These are phyloP conservation scores for Phytoseiulus persimilis DNA, from an alignment of 2,888 invertebrate species.

Conservation along the genomic window DNA sequence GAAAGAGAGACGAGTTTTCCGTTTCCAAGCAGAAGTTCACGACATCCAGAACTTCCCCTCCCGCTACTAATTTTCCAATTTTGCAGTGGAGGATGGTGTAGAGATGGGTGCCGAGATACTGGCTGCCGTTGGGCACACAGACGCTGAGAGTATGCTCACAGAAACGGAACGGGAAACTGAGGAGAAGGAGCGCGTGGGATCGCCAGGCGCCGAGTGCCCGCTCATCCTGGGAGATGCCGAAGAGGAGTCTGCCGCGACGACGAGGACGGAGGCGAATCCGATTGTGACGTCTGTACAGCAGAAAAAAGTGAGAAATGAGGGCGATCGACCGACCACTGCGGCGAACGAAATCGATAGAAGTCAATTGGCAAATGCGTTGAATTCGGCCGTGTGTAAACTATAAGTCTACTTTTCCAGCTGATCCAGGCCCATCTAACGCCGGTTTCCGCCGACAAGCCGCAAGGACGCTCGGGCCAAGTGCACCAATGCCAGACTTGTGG, in stretches of 20 bases:
- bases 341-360: too few relatives aligned
- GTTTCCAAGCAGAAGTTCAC: too few relatives aligned
- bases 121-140: neutral
- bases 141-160: neutral
- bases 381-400: too few relatives aligned
- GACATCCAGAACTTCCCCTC: too few relatives aligned
- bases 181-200: neutral
- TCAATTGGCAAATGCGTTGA: too few relatives aligned
- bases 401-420: neutral
- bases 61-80: neutral
- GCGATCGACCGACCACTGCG: too few relatives aligned
- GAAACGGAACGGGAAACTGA: neutral
- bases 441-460: neutral
- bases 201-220: neutral
- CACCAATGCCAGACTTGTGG: slow-evolving; percentile 16
- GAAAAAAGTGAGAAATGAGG: slow-evolving; percentile 24
- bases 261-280: neutral
- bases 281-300: slow-evolving; percentile 21
- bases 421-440: slow-evolving; percentile 31
- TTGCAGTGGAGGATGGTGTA: neutral
- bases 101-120: neutral
- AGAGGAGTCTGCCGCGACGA: neutral
- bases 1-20: too few relatives aligned
- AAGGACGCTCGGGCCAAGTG: slow-evolving; percentile 12
- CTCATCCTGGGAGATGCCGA: neutral